Evolutionary conservation across 2,888 invertebrate species (phyloP).

Genomic region (Drosophila kokeensis): DNA sequence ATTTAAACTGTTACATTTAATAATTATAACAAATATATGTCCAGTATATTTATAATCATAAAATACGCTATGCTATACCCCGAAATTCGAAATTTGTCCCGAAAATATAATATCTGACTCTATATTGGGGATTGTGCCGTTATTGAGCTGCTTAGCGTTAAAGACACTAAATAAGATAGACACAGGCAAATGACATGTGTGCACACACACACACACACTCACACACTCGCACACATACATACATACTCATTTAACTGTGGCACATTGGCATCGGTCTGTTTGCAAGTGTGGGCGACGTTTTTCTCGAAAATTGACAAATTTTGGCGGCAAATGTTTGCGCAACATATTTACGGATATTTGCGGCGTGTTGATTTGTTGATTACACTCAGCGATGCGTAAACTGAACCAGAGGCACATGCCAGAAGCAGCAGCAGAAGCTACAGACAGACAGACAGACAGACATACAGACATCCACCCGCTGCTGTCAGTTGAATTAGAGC

Average conservation of each 20-base stretch:
- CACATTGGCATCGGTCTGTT: neutral
- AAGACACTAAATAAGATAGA: neutral
- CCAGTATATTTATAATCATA: neutral
- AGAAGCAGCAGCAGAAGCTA: neutral
- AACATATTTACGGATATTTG: constrained; percentile 54
- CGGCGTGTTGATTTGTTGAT: constrained; percentile 51
- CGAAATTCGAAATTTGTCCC: neutral
- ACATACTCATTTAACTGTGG: constrained; percentile 6
- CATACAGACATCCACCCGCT: no score
- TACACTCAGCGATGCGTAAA: constrained; percentile 40
- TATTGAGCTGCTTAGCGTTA: constrained; percentile 15
- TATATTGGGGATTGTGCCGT: neutral
- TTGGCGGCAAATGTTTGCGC: constrained; percentile 52
- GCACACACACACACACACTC: neutral
- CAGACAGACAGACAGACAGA: neutral
- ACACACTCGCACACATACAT: neutral
- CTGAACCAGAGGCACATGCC: neutral
- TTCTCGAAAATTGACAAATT: constrained; percentile 49
- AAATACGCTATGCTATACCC: no score
- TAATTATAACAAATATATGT: neutral
- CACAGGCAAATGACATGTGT: neutral
- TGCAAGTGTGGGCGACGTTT: neutral
- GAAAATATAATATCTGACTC: neutral
- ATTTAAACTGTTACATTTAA: no score
- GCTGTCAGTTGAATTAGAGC: constrained; percentile 31